Conservation (phyloP, 1,140 invertebrate genomes). For the Meloidogyne hapla region DNA sequence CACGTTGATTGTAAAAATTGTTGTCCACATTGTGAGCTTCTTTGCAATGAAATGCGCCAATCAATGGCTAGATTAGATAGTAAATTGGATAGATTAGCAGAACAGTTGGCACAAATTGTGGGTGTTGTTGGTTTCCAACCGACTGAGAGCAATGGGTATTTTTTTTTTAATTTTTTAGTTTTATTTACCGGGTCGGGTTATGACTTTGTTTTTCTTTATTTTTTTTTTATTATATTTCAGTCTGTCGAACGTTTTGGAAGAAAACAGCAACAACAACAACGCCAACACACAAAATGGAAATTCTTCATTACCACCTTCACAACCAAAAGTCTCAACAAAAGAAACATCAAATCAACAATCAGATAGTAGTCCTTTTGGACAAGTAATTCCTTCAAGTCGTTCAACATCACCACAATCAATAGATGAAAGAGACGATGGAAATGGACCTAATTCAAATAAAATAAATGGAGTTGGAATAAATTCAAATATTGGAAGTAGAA, state of each 20-base stretch:
- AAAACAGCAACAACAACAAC: background rate
- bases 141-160: background rate
- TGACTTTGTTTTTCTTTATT: background rate
- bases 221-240: background rate
- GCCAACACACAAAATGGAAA: background rate
- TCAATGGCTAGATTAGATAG: constrained; percentile 8
- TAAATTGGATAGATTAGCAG: constrained; percentile 14
- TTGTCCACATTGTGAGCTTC: background rate
- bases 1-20: background rate
- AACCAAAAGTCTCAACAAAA: constrained; percentile 1
- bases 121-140: background rate
- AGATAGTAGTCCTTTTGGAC: background rate
- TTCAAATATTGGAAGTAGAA: background rate
- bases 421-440: background rate
- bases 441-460: background rate
- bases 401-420: background rate
- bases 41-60: constrained; percentile 17
- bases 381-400: constrained; percentile 3
- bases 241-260: background rate
- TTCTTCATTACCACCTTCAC: background rate
- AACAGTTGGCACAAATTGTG: constrained; percentile 23
- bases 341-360: background rate
- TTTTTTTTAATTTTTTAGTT: background rate
- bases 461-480: background rate
- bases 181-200: too few species aligned